Base-by-base conservation (phyloP, 2,888 invertebrate genomes). In the Calameuta filiformis region DNA sequence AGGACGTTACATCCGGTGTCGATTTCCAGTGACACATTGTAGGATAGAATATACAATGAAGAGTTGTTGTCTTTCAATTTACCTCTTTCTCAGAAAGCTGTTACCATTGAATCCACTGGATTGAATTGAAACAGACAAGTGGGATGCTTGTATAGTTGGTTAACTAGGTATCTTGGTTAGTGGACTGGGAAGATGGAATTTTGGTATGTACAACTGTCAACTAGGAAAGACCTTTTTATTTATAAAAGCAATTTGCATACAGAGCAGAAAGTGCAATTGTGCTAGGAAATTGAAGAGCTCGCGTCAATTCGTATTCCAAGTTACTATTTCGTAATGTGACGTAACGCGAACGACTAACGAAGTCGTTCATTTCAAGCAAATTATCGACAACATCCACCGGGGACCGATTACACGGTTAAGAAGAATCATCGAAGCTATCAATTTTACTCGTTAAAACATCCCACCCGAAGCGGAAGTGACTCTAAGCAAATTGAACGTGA, bases 241-340 rank as follows among this genome's bases (percentile, higher is more conserved):
- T 85, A 86, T 85, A 82, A 80, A 83, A 79, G 83, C 85, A 85
- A 87, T 88, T 87, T 88, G 82, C 87, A 88, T 88, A 84, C 80
- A 83, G 83, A 87, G 80, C 81, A 84, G 81, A 77, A 76, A 23
- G 34, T 33, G 15, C 83, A 83, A 87, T 86, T 87, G 87, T 86
- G 79, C 81, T 79, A 82, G 76, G 83, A 87, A 83, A 87, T 87
- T 87, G 86, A 86, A 87, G 83, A 83, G 3, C 35, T 33, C 34
- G 23, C 0, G 40, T 40, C 40, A 9, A 40, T 40, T 40, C 15
- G 40, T 23, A 40, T 40, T 40, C 40, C 40, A 2, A 40, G 6
- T 40, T 40, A 40, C 15, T 40, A 40, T 40, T 40, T 40, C 40
- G 23, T 40, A 40, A 40, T 15, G 15, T 15, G 6, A 40, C 35